Base-by-base conservation (phyloP, 2,113 vertebrate genomes). In the Tragulus kanchil region DNA sequence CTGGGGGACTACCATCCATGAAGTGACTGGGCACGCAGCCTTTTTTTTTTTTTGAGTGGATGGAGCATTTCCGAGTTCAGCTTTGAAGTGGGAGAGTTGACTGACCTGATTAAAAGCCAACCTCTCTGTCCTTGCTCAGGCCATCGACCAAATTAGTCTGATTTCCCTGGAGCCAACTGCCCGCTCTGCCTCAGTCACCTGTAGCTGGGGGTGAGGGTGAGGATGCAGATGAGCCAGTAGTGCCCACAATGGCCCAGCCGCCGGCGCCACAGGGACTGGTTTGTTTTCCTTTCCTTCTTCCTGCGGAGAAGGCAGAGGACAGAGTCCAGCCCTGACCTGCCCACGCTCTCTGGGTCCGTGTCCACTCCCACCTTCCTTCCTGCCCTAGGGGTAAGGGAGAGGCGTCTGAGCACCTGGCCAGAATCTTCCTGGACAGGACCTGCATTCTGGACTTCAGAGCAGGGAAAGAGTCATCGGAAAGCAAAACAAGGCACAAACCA, bases 281-380 rank as follows among this genome's bases (percentile, higher is more conserved):
- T 36, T 65, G 3, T 16, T 19, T 81, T 71, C 10, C 54, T 64
- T 54, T 77, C 56, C 17, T 71, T 71, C 54, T 42, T 82, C 31
- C 17, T 25, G 16, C 23, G 25, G 45, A 19, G 42, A 89, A 4
- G 28, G 25, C 15, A 15, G 56, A 45, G 26, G 71, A 31, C 42
- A 21, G n/a, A n/a, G 11, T 71, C 71, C 73, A 48, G 13, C 78
- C 50, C 45, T 52, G 19, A 48, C 23, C 59, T 67, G 45, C 19
- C n/a, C 61, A 21, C 0, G 23, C 81, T 28, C 10, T 42, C 61
- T 13, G 4, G 6, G 9, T 9, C 48, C 3, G 3, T 2, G 0
- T 84, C 54, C 23, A 16, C 26, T 28, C 21, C 23, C 28, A 7
- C 19, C 12, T 26, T 48, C n/a, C 12, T 61, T 26, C 16, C 48